Evolutionary conservation across 2,113 vertebrate genomes (phyloP), one percentile per base, ranked within the genome.

Genomic region (Anoura caudifer): DNA sequence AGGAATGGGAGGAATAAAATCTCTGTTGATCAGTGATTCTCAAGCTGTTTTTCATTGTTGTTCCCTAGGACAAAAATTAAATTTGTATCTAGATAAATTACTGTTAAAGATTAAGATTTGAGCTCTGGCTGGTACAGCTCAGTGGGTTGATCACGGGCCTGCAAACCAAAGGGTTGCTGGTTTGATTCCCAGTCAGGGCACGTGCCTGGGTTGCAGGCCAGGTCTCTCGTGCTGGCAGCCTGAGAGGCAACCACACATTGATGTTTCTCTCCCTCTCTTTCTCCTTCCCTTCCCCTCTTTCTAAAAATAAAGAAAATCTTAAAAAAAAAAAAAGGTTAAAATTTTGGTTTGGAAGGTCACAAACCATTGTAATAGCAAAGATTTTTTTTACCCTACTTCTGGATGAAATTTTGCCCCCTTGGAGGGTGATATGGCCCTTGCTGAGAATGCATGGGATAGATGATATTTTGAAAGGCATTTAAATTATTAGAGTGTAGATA

Each of bases 31-130:
- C 0, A 52, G 28, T 83, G 65, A 80, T 93, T 70, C 36, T 61
- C 16, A 52, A 80, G 50, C 26, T 13, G 0, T 87, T 87, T 93
- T 59, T 73, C 28, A 65, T 63, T 85, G 13, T 76, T 91, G 50
- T 80, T 9, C 11, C 2, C 1, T 50, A 56, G 16, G 31, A 56
- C 38, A 91, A 81, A 95, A 65, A 43, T 41, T 83, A 65, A 63
- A 70, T 56, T 94, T 90, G n/a, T 95, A 50, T 79, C 11, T 96
- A 81, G 87, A 86, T 33, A 90, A 93, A 61, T 92, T 65, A 87
- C 19, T 94, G 22, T 87, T 81, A 80, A 80, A 77, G 38, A 85
- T 75, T 84, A 83, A 54, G 10, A 81, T 59, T 45, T 95, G 56
- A 59, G 56, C 22, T 22, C 56, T 59, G 56, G 22, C 56, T 59